These are phyloP conservation scores for Automeris io DNA, from an alignment of 2,888 invertebrate genomes.

Conservation along the genomic window DNA sequence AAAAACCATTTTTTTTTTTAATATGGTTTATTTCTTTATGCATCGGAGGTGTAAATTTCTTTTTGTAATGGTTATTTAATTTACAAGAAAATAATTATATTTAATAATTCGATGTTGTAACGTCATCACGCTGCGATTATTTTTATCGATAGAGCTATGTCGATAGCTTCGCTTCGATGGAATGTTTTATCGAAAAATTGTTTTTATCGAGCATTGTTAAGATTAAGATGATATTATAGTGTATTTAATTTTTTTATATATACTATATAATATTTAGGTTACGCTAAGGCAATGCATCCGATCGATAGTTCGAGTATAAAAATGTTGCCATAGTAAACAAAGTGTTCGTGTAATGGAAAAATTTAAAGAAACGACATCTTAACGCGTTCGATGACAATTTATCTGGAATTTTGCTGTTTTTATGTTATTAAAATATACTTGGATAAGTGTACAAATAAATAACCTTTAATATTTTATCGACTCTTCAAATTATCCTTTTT, in stretches of 20 bases:
- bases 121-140: conserved; percentile 28
- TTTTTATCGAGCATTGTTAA: neutral
- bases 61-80: conserved; percentile 30
- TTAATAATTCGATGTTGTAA: conserved; percentile 58
- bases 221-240: conserved; percentile 3
- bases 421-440: neutral
- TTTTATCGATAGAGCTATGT: conserved; percentile 3
- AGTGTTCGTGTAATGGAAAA: conserved; percentile 50
- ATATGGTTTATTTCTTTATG: conserved; percentile 23
- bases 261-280: conserved; percentile 46
- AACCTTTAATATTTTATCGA: neutral
- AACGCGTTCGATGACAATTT: neutral
- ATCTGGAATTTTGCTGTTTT: neutral
- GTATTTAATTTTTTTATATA: conserved; percentile 1
- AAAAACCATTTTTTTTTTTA: too few species aligned
- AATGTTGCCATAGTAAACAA: conserved; percentile 67
- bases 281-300: conserved; percentile 51
- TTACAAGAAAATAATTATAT: conserved; percentile 42
- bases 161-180: conserved; percentile 1
- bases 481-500: conserved; percentile 7
- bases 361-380: conserved; percentile 13
- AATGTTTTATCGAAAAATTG: neutral
- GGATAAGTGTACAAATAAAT: neutral
- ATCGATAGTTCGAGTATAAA: conserved; percentile 27
- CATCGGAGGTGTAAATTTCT: conserved; percentile 7